Conservation (phyloP, 2,113 vertebrate species). For the Pan troglodytes region NHGRI_mPanTro3-v2.1_pri NC_086015.1:37595001-37595500, state of each 20-base stretch:
- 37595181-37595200: background rate
- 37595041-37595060: constrained; percentile 15
- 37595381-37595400: background rate
- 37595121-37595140: constrained; percentile 37
- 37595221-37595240: background rate
- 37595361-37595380: background rate
- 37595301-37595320: background rate
- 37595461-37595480: background rate
- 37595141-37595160: background rate
- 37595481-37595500: constrained; percentile 3
- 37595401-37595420: background rate
- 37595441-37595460: constrained; percentile 9
- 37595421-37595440: constrained; percentile 28
- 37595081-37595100: background rate
- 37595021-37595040: constrained; percentile 2
- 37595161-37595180: background rate
- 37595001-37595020: background rate
- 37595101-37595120: background rate
- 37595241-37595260: background rate
- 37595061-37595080: constrained; percentile 6
- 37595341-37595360: constrained; percentile 37
- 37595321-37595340: constrained; percentile 18
- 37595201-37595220: background rate
- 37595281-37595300: background rate
- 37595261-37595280: background rate